Evolutionary conservation across 2,888 invertebrate genomes (phyloP), one percentile per base, ranked within the genome.

Genomic region (Rhogogaster chlorosoma): DNA sequence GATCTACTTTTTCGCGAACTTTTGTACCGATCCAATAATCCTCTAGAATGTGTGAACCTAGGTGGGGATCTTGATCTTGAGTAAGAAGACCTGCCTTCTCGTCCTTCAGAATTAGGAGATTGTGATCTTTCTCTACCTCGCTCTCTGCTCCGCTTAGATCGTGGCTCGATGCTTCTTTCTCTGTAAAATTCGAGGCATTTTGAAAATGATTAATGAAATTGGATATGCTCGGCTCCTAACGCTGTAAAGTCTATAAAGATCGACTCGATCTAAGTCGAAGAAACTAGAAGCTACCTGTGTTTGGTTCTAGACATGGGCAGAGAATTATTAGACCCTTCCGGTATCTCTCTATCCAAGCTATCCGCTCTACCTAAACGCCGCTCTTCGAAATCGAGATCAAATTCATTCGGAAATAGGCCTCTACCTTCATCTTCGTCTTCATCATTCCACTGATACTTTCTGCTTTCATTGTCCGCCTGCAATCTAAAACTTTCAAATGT

Each of bases 291-390:
- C 38, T 42, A 87, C 88, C 88, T 87, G 67, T 32, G 86, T 84
- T 86, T 85, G 45, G 83, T 83, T 83, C 86, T 86, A 22, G 78
- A 29, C 64, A 75, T 84, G 67, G 86, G 82, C 57, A 70, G 61
- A 22, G 83, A 45, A 15, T 88, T 88, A 18, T 88, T 85, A 9
- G 91, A 89, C 71, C 89, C 89, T 70, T 91, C 91, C 36, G 85
- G 85, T 12, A 88, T 88, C 29, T 92, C 91, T 22, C 91, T 90
- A 49, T 93, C 93, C 12, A 90, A 87, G 87, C 91, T 92, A 9
- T 88, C 89, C 32, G 91, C 88, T 38, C 88, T 88, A 38, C 91
- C 90, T 1, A 85, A 57, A 32, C 84, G 57, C 86, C 91, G 89
- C 64, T 90, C 90, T 10, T 92, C 90, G 61, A 91, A 91, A 38